Percentiles rank a stretch among this genome's conserved stretches.
These are phyloP conservation scores for Microvelia longipes DNA, from an alignment of 1,140 invertebrate species.

Conservation along the genomic window DNA sequence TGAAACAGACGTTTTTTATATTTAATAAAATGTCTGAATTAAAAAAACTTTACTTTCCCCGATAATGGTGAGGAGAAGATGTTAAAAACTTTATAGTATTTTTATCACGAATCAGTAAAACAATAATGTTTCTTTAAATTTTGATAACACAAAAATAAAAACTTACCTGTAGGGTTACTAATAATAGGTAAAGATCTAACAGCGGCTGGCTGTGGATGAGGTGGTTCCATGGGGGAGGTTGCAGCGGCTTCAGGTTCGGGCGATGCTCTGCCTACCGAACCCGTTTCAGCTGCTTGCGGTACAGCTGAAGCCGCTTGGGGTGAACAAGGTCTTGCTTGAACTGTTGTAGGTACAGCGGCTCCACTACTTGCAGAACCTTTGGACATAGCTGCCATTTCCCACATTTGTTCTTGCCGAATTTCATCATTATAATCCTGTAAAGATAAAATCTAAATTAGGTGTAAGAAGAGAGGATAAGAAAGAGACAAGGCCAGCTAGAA, in stretches of 20 bases:
- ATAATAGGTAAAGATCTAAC: neutral
- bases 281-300: neutral
- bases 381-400: slow-evolving; percentile 44
- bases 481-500: no score
- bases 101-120: no score
- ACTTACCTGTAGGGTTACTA: neutral
- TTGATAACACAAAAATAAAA: no score
- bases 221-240: slow-evolving; percentile 1
- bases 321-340: slow-evolving; percentile 1
- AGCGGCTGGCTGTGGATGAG: neutral
- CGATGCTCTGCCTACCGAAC: neutral
- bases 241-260: neutral
- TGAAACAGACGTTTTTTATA: no score
- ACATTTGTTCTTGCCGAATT: slow-evolving; percentile 68
- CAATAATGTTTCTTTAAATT: no score
- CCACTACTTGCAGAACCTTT: slow-evolving; percentile 26
- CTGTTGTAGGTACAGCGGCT: slow-evolving; percentile 21
- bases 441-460: no score
- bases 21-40: no score
- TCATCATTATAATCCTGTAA: slow-evolving; percentile 66
- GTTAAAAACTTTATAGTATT: no score
- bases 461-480: no score
- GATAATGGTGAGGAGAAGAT: no score
- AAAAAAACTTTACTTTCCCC: no score
- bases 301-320: neutral